Base-by-base conservation (phyloP, 2,888 invertebrate species). In the Lepetodrilus schrolli region DNA sequence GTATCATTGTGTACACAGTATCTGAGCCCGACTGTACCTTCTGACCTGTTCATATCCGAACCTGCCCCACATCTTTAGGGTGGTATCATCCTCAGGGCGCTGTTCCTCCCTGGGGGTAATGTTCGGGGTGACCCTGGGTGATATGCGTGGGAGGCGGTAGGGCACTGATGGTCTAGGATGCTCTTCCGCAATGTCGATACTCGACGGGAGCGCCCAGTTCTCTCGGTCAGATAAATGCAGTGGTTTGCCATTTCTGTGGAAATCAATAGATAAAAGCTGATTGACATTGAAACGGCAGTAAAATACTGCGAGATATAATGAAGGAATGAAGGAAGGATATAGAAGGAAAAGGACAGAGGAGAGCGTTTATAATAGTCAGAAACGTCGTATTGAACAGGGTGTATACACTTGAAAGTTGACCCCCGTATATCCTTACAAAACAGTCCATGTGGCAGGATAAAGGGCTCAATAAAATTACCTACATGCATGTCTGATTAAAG, bases 41-140 rank as follows among this genome's bases (percentile, higher is more conserved):
- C 83, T 78, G 4, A 79, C 75, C 43, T 82, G 79, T 73, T 85
- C 84, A 65, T 81, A 85, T 2, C 85, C 85, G 72, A 82, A 80
- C 8, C 84, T 73, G 38, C 82, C 83, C 81, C 82, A 85, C 74
- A 74, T 65, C 74, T 80, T 82, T 17, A 81, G 80, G 17, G 48
- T n/a, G 66, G 68, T 30, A 47, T 75, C 30, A 17, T 70, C 68
- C 0, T 73, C 76, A 0, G 78, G 78, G 4, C 70, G 36, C 2
- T 73, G 70, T 36, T 47, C 49, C 13, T 70, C 73, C 3, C 38
- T 43, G 38, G 36, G 36, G 3, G 26, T 49, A 1, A 77, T 49
- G n/a, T 70, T 8, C 1, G 76, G 75, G n/a, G 79, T 80, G 36
- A 78, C 77, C 21, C 80, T 71, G 0, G 82, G 79, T 7, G 80